Conservation (phyloP, 2,113 vertebrate genomes). For the Galeopterus variegatus region DNA sequence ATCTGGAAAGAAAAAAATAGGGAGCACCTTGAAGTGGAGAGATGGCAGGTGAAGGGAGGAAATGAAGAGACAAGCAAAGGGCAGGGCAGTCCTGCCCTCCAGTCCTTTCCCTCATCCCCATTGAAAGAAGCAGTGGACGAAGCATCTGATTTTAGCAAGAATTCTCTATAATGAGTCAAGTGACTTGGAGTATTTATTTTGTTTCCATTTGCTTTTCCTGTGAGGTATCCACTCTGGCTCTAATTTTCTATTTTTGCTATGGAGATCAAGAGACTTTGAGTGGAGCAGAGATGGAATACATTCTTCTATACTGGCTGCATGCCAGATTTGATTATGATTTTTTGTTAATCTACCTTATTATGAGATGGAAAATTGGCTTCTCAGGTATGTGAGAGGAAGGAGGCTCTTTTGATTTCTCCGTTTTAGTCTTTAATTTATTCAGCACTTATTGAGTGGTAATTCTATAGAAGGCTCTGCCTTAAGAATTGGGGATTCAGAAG, state of each 20-base stretch:
- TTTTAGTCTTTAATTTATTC: conserved; percentile 80
- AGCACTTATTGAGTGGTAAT: background rate
- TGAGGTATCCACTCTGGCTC: conserved; percentile 85
- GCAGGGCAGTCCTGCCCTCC: background rate
- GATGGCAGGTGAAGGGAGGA: background rate
- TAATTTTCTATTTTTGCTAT: conserved; percentile 87
- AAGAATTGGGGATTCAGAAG: conserved; percentile 51
- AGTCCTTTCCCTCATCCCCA: conserved; percentile 73
- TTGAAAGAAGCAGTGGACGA: conserved; percentile 81
- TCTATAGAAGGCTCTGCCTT: background rate
- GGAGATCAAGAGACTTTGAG: conserved; percentile 89
- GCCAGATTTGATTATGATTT: conserved; percentile 88
- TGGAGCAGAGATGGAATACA: conserved; percentile 82
- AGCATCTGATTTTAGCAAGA: conserved; percentile 86
- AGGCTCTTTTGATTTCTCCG: conserved; percentile 83
- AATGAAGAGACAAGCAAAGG: background rate
- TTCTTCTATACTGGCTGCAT: conserved; percentile 85
- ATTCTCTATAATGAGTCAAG: conserved; percentile 85
- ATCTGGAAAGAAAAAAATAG: background rate
- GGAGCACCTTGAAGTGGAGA: background rate
- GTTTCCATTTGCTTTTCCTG: conserved; percentile 89
- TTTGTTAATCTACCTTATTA: conserved; percentile 87
- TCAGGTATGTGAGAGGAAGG: conserved; percentile 76
- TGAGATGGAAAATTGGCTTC: conserved; percentile 84
- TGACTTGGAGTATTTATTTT: conserved; percentile 86